These are phyloP conservation scores for Eupithecia subumbrata DNA, from an alignment of 2,888 invertebrate species.

Conservation along the genomic window DNA sequence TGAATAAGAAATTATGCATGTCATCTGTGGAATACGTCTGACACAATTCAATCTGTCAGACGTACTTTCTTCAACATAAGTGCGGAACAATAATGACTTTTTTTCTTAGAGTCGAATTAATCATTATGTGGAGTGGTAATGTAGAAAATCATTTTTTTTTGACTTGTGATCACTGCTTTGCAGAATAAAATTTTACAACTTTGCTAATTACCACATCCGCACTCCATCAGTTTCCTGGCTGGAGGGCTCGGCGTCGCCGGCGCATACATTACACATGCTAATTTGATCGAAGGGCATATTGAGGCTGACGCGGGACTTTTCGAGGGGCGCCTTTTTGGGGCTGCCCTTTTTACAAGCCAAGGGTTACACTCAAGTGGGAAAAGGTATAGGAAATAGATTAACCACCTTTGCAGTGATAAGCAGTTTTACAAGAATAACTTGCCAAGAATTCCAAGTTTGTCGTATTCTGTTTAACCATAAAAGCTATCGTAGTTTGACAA, in stretches of 20 bases:
- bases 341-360: slow-evolving; percentile 14
- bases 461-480: not conserved
- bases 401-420: not conserved
- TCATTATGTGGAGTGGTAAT: no score
- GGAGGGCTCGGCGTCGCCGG: slow-evolving; percentile 47
- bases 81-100: no score
- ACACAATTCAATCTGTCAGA: no score
- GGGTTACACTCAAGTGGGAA: slow-evolving; percentile 13
- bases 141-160: no score
- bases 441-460: not conserved
- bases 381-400: not conserved
- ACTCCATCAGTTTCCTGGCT: slow-evolving; percentile 30
- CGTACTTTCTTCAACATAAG: no score
- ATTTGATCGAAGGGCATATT: slow-evolving; percentile 60
- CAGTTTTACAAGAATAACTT: not conserved
- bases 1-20: no score
- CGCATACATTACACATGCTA: slow-evolving; percentile 70
- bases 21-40: no score
- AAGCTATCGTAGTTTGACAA: not conserved
- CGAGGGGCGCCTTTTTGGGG: slow-evolving; percentile 28
- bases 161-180: not conserved
- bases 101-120: no score
- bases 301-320: slow-evolving; percentile 26
- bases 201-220: slow-evolving; percentile 30
- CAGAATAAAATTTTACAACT: not conserved